A percentile compares a stretch with the other conserved stretches of the same genome.
Evolutionary conservation across 2,888 invertebrate species (phyloP).

Genomic region (Ctenicera cuprea): DNA sequence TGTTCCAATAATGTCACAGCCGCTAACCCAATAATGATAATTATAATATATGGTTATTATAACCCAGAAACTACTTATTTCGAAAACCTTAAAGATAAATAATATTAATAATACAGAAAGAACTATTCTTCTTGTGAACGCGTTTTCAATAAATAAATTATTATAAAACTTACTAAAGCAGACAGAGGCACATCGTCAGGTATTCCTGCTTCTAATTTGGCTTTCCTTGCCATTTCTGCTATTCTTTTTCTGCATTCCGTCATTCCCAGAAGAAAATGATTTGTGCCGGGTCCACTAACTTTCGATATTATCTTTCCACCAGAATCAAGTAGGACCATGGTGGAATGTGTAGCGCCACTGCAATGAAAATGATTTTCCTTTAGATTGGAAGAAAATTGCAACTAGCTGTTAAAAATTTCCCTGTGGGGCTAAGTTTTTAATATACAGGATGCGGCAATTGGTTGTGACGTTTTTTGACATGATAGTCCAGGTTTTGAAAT

Average conservation of each 20-base stretch:
- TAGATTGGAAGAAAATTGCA: background rate
- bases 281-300: slow-evolving; percentile 84
- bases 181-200: slow-evolving; percentile 76
- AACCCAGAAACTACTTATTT: slow-evolving; percentile 1
- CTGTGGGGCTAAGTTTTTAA: too few relatives aligned
- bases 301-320: slow-evolving; percentile 81
- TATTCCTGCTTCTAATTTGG: slow-evolving; percentile 79
- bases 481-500: too few relatives aligned
- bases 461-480: too few relatives aligned
- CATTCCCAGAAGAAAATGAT: slow-evolving; percentile 90
- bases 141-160: too few relatives aligned
- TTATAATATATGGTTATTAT: background rate
- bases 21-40: too few relatives aligned
- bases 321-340: slow-evolving; percentile 84
- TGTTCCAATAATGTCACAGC: too few relatives aligned
- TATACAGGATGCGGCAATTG: too few relatives aligned
- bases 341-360: slow-evolving; percentile 92
- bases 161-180: slow-evolving; percentile 82
- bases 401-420: too few relatives aligned
- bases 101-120: too few relatives aligned
- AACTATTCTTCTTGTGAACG: too few relatives aligned
- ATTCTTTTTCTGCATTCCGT: slow-evolving; percentile 86
- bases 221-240: slow-evolving; percentile 81
- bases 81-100: background rate
- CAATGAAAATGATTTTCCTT: slow-evolving; percentile 60